Evolutionary conservation across 2,113 vertebrate genomes (phyloP).

Genomic region (Nyctibius bracteatus): DNA sequence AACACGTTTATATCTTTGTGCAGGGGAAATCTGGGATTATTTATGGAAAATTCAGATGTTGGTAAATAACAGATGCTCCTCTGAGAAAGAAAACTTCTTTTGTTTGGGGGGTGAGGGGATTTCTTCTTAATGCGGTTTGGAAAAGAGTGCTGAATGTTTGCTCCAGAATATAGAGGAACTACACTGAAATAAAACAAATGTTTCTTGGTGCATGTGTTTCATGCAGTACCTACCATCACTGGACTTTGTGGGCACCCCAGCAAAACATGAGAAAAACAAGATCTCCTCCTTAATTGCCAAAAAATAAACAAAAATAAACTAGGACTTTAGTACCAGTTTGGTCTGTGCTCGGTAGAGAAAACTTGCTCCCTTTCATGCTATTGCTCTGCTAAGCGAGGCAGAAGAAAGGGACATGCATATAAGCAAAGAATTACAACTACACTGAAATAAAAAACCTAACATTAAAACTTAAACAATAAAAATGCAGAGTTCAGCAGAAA

Average conservation of each 20-base stretch:
- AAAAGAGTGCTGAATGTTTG: constrained; percentile 22
- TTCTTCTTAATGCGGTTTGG: not conserved
- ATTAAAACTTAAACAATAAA: not conserved
- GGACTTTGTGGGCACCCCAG: not conserved
- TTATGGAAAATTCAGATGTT: constrained; percentile 70
- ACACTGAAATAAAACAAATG: not conserved
- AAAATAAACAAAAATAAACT: not conserved
- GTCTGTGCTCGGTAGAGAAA: not conserved
- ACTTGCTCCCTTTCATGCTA: not conserved
- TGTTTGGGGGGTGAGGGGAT: not conserved
- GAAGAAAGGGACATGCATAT: not conserved
- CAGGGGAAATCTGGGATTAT: constrained; percentile 73
- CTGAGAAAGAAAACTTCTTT: constrained; percentile 48
- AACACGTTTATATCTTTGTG: constrained; percentile 62
- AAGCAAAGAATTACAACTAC: not conserved
- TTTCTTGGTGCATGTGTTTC: not conserved
- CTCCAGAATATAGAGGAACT: not conserved
- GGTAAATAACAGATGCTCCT: constrained; percentile 70
- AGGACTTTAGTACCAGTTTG: not conserved
- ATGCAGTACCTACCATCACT: not conserved
- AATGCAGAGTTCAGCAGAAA: not conserved
- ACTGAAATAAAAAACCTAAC: not conserved
- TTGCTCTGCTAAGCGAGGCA: not conserved
- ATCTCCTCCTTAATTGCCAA: not conserved
- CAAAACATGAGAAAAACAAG: not conserved